Base-by-base conservation (phyloP, 1,140 invertebrate genomes). In the Drosophila nigrodunni region DNA sequence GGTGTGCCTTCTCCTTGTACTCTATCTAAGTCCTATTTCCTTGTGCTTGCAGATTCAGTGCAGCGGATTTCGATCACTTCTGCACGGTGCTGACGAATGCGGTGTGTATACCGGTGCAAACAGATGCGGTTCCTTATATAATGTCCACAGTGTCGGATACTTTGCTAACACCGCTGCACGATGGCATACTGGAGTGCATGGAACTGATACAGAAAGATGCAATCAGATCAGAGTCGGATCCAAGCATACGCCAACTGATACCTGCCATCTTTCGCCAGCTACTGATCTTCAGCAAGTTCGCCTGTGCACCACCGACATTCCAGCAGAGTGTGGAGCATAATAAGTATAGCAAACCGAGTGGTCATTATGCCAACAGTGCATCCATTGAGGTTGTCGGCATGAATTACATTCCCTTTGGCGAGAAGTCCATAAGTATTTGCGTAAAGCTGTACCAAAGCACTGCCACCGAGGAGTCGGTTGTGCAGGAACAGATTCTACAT, bases 361-460 rank as follows among this genome's bases (percentile, higher is more conserved):
- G 78, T 15, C 82, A 88, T 64, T 92, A 92, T 77, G 64, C 76
- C 62, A 92, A 92, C 81, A 82, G 85, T 67, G 80, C 93, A 82
- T 85, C 93, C 93, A 93, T 94, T 68, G 96, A 97, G 80, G 96
- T 95, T 94, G 94, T 97, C n/a, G 95, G 95, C 44, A 96, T 97
- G 95, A 97, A 97, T 92, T 97, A 96, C 91, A 96, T 97, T 77
- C 96, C 97, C 49, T 98, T 98, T 93, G 97, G 97, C 74, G 97
- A 98, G 90, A 96, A 96, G 91, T 95, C 97, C 10, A 93, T 98
- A 21, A 95, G 95, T 18, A 96, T 98, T 94, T 95, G 96, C 44
- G 96, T 97, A 1, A 95, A 94, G 85, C 92, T 98, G 37, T 98
- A 98, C 93, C 94, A 96, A 85, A 95, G 95, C 82, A 97, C 96